Evolutionary conservation across 2,888 invertebrate genomes (phyloP), one percentile per base, ranked within the genome.

Genomic region (Philereme transversata): DNA sequence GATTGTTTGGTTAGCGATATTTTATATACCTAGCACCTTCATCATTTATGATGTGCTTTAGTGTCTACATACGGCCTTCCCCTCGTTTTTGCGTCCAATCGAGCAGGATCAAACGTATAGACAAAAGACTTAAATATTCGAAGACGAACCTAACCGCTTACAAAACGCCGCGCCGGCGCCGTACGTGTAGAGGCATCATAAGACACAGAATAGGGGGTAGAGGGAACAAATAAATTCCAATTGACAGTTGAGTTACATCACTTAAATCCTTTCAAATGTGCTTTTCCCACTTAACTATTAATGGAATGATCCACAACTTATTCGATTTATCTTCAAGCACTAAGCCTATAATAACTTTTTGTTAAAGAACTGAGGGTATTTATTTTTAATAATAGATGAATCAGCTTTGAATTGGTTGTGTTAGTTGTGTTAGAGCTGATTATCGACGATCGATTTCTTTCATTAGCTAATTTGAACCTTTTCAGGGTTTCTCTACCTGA

Each of bases 241-340:
- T 59, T 41, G 56, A 53, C 41, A 44, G 51, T 54, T 46, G 55
- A 47, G 22, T 22, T 33, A 59, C 52, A 22, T 46, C 35, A 34
- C 36, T 38, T 41, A 62, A 58, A 58, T 40, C 22, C 52, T 52
- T 57, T 46, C 38, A 51, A 67, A 65, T 61, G 59, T 52, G 51
- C 65, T 62, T 38, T 59, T 59, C 57, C 50, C 60, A 67, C 64
- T 57, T 64, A 66, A 56, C 69, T 60, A 57, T 66, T 70, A 67
- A 68, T 60, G 64, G 66, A 68, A 64, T 64, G 60, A 70, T 62
- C 53, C 49, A 64, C 71, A 77, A 75, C 68, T 73, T 75, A 63
- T 70, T 57, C 70, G 64, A 73, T 76, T 75, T 71, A 56, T 70
- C 67, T 49, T 38, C 41, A 53, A 70, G 62, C 53, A 62, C 48